phyloP scores from a whole-genome alignment of 2,888 invertebrate genomes.

The Mylabris sibirica region DNA sequence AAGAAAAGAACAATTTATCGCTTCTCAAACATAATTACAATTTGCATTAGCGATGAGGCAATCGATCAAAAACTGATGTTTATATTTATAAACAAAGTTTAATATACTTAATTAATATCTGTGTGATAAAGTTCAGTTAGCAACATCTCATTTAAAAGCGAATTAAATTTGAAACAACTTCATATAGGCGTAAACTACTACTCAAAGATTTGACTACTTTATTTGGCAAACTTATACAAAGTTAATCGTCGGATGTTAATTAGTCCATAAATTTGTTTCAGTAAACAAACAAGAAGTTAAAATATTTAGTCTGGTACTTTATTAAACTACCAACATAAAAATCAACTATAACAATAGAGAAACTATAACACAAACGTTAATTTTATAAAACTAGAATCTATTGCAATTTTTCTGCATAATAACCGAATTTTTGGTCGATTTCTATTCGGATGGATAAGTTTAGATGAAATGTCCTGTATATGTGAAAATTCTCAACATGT shows the following conservation, averaged over 20 bases:
- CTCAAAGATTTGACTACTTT: slow-evolving; percentile 6
- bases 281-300: not conserved
- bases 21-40: too few species aligned
- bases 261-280: not conserved
- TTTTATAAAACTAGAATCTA: not conserved
- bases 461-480: not conserved
- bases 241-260: slow-evolving; percentile 9
- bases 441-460: not conserved
- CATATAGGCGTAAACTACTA: not conserved
- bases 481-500: not conserved
- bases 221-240: not conserved
- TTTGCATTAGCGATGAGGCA: too few species aligned
- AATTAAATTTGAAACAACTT: not conserved
- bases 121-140: not conserved
- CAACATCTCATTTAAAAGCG: not conserved
- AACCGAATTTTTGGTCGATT: not conserved
- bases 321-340: not conserved
- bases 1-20: too few species aligned
- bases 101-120: not conserved
- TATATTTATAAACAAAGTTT: not conserved
- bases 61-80: not conserved
- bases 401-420: not conserved
- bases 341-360: not conserved
- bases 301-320: not conserved
- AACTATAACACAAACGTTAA: too few species aligned